These are phyloP conservation scores for Lasioglossum figueresi DNA, from an alignment of 2,888 invertebrate species.

Conservation along the genomic window DNA sequence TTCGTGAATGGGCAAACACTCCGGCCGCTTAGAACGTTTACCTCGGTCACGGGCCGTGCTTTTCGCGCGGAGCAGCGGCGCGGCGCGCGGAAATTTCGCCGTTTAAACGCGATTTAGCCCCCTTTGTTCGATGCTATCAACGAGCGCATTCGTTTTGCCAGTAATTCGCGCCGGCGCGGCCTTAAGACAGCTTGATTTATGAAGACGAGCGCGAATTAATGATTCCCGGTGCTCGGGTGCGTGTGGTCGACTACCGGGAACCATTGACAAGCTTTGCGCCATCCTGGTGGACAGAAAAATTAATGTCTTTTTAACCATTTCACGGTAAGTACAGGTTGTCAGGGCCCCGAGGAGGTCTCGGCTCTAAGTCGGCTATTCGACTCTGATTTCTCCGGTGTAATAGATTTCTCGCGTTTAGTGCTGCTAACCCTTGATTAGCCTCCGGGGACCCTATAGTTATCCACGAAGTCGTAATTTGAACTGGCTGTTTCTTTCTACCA, in stretches of 20 bases:
- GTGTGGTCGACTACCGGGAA: constrained; percentile 5
- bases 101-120: constrained; percentile 19
- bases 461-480: neutral
- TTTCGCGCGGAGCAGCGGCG: neutral
- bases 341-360: neutral
- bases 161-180: constrained; percentile 6
- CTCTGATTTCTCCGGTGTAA: neutral
- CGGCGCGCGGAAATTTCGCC: constrained; percentile 3
- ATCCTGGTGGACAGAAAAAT: neutral
- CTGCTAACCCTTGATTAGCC: neutral
- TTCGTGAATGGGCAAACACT: constrained; percentile 48
- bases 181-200: constrained; percentile 18
- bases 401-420: neutral
- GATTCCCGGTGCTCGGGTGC: constrained; percentile 7
- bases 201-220: constrained; percentile 7
- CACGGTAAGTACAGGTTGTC: neutral
- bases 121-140: constrained; percentile 12
- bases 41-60: constrained; percentile 18
- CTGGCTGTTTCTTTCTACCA: neutral
- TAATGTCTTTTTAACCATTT: constrained; percentile 11
- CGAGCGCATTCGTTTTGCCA: constrained; percentile 6
- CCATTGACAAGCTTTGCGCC: neutral
- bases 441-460: neutral
- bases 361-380: neutral
- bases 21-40: constrained; percentile 18